A percentile compares a stretch with the other conserved stretches of the same genome.
phyloP scores from a whole-genome alignment of 2,888 invertebrate species.

The Theristus sp. region DNA sequence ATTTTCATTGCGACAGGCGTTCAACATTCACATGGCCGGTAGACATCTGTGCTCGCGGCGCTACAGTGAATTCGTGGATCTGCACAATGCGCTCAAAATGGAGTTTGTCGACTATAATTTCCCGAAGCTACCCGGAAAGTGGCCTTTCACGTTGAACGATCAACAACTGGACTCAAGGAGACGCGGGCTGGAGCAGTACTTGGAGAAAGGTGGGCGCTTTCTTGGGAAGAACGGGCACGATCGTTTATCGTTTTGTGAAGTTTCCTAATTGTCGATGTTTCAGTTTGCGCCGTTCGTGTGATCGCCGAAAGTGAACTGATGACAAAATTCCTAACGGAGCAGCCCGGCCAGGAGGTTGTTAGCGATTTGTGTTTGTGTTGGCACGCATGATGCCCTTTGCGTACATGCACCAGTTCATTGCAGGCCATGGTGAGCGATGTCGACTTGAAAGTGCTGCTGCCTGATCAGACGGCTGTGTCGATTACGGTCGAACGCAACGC shows the following conservation, averaged over 20 bases:
- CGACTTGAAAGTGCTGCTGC: conserved; percentile 54
- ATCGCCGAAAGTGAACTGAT: conserved; percentile 92
- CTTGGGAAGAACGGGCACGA: not conserved
- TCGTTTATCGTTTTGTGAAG: not conserved
- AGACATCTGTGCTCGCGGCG: conserved; percentile 85
- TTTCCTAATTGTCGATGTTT: not conserved
- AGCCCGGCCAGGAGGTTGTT: conserved; percentile 41
- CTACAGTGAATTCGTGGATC: conserved; percentile 78
- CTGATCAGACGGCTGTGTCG: conserved; percentile 70
- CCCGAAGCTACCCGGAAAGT: conserved; percentile 92
- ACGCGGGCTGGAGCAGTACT: conserved; percentile 82
- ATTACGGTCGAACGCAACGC: conserved; percentile 68
- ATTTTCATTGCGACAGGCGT: conserved; percentile 43
- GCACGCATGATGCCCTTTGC: not conserved
- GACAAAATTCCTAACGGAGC: conserved; percentile 86
- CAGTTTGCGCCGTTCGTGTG: conserved; percentile 82
- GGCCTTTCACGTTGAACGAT: conserved; percentile 92
- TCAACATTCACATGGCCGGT: conserved; percentile 98
- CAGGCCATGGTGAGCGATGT: conserved; percentile 31
- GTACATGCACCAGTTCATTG: not conserved
- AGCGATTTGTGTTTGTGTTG: too few relatives aligned
- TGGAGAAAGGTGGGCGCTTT: conserved; percentile 51
- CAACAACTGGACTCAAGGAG: conserved; percentile 86
- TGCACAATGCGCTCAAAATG: conserved; percentile 42
- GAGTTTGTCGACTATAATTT: conserved; percentile 45